phyloP scores from a whole-genome alignment of 1,140 invertebrate species.

The Drosophila melanogaster region DNA sequence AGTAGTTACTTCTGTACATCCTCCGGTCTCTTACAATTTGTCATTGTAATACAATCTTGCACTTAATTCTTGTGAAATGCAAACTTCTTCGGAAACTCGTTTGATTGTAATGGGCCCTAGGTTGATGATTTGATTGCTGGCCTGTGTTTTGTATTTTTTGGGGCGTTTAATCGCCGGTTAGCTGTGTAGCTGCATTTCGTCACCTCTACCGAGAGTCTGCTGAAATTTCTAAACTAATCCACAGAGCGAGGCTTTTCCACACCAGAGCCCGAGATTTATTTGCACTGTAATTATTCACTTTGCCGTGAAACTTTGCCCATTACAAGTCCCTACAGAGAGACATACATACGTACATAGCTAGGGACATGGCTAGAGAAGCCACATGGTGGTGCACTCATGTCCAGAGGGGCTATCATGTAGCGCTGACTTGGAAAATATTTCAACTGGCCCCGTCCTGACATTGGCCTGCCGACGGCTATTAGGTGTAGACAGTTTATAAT shows the following conservation, averaged over 20 bases:
- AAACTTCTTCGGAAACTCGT: constrained; percentile 15
- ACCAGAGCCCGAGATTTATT: constrained; percentile 60
- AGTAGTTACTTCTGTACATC: constrained; percentile 30
- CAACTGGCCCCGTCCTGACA: constrained; percentile 55
- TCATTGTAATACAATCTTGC: constrained; percentile 51
- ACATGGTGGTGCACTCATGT: constrained; percentile 36
- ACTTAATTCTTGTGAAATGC: constrained; percentile 40
- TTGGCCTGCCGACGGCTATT: constrained; percentile 59
- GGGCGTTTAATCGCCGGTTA: constrained; percentile 43
- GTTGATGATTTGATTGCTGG: constrained; percentile 42
- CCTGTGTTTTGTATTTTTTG: constrained; percentile 19
- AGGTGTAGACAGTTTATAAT: constrained; percentile 79
- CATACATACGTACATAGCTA: background rate
- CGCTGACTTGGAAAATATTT: constrained; percentile 56
- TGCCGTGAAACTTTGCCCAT: constrained; percentile 69
- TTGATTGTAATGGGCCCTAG: constrained; percentile 15
- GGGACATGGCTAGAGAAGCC: background rate
- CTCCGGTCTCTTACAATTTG: constrained; percentile 25
- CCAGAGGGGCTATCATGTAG: constrained; percentile 58
- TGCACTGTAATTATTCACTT: constrained; percentile 78
- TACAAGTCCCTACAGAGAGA: constrained; percentile 38
- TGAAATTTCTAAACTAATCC: constrained; percentile 45
- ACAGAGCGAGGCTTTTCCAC: constrained; percentile 23
- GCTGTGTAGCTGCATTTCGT: constrained; percentile 38
- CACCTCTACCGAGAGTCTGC: constrained; percentile 30